phyloP scores from a whole-genome alignment of 2,113 vertebrate genomes.

The Eubucco bourcierii region DNA sequence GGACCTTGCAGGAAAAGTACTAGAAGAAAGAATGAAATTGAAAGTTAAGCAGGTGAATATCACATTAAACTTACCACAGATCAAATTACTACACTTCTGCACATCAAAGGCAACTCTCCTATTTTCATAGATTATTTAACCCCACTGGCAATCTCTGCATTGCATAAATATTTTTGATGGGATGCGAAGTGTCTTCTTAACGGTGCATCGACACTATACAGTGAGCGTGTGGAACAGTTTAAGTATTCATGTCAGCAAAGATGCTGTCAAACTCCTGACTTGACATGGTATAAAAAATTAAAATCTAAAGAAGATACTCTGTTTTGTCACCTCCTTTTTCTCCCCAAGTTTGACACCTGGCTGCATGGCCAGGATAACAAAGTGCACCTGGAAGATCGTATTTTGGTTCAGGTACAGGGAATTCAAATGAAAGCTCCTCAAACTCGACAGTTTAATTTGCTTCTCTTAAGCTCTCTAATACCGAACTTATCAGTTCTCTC shows the following conservation, averaged over 20 bases:
- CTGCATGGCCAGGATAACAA: constrained; percentile 54
- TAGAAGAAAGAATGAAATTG: constrained; percentile 27
- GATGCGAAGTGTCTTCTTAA: constrained; percentile 62
- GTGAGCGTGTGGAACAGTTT: constrained; percentile 41
- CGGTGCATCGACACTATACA: constrained; percentile 47
- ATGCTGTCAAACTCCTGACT: constrained; percentile 51
- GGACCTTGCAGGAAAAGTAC: constrained; percentile 49
- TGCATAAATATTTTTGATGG: constrained; percentile 70
- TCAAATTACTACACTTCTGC: constrained; percentile 66
- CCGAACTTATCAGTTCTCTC: constrained; percentile 82
- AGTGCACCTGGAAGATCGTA: constrained; percentile 62
- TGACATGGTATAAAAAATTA: constrained; percentile 65
- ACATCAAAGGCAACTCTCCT: constrained; percentile 63
- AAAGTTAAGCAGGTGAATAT: constrained; percentile 41
- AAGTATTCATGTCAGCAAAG: constrained; percentile 76
- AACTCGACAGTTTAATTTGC: constrained; percentile 81
- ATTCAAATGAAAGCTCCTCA: constrained; percentile 78
- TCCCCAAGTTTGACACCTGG: constrained; percentile 3
- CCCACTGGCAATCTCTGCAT: constrained; percentile 60
- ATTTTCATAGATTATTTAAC: constrained; percentile 74
- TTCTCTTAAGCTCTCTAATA: constrained; percentile 82
- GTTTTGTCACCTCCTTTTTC: neutral
- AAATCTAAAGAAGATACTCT: constrained; percentile 44
- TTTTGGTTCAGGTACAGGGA: constrained; percentile 72
- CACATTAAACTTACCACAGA: constrained; percentile 60